phyloP scores from a whole-genome alignment of 2,888 invertebrate species.

The Caradrina kadenii region DNA sequence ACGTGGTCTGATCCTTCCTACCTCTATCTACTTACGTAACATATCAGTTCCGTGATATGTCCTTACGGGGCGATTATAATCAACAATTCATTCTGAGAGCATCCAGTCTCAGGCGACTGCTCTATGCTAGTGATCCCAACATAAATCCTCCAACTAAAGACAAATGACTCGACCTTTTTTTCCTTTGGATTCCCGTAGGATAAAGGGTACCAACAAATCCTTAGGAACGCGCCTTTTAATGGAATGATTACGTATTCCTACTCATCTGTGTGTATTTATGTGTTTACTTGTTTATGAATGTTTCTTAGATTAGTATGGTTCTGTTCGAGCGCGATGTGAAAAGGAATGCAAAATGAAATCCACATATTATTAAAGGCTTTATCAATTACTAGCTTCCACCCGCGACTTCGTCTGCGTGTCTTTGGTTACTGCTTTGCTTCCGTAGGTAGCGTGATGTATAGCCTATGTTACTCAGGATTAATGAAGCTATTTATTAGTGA shows the following conservation, averaged over 20 bases:
- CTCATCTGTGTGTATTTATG: slow-evolving; percentile 56
- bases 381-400: no score
- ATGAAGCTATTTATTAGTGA: no score
- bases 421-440: no score
- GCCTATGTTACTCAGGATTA: no score
- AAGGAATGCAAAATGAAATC: not conserved
- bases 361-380: no score
- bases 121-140: slow-evolving; percentile 79
- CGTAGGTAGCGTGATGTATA: no score
- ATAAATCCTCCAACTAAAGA: slow-evolving; percentile 87
- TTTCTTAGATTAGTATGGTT: not conserved
- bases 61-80: slow-evolving; percentile 71
- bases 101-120: slow-evolving; percentile 71
- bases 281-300: slow-evolving; percentile 13
- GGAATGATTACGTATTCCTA: slow-evolving; percentile 82
- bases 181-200: slow-evolving; percentile 79
- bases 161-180: slow-evolving; percentile 87
- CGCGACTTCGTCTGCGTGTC: no score
- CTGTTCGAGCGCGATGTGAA: not conserved
- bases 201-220: slow-evolving; percentile 82
- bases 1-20: not conserved
- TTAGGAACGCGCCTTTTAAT: slow-evolving; percentile 80
- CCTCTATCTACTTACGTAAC: slow-evolving; percentile 15
- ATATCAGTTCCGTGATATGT: slow-evolving; percentile 59
- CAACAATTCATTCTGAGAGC: slow-evolving; percentile 73